phyloP scores from a whole-genome alignment of 1,140 invertebrate species.

The Cotesia chilonis region DNA sequence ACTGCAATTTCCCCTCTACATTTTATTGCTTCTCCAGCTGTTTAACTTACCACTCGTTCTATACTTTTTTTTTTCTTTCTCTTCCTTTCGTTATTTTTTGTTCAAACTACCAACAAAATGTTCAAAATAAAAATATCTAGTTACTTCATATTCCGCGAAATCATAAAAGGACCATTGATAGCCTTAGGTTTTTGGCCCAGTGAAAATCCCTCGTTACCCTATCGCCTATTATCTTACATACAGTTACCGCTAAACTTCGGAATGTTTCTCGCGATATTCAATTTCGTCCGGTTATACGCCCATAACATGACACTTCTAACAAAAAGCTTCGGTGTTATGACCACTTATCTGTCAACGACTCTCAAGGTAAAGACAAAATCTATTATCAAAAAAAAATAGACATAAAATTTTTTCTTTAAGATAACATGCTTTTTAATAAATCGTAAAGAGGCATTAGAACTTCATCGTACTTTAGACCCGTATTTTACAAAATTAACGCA shows the following conservation, averaged over 20 bases:
- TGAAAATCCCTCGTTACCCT: background rate
- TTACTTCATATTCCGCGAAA: conserved; percentile 4
- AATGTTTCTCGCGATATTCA: conserved; percentile 7
- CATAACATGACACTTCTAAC: conserved; percentile 14
- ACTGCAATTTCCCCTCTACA: background rate
- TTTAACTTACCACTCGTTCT: too few species aligned
- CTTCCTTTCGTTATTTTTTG: too few species aligned
- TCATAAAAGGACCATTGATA: conserved; percentile 6
- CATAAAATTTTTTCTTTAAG: background rate
- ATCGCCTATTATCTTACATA: conserved; percentile 21
- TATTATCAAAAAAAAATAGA: background rate
- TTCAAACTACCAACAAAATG: background rate
- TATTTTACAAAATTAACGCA: background rate
- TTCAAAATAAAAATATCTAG: conserved; percentile 1
- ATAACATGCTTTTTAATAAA: background rate
- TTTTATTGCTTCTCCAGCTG: background rate
- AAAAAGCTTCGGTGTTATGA: conserved; percentile 10
- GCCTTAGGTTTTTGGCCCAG: conserved; percentile 13
- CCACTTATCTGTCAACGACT: conserved; percentile 10
- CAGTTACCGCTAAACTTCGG: conserved; percentile 3
- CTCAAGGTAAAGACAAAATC: conserved; percentile 18
- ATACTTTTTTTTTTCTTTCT: too few species aligned
- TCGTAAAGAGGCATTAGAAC: background rate
- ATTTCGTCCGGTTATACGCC: conserved; percentile 11
- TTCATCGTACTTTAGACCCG: background rate